These are phyloP conservation scores for Ailurus styani DNA, from an alignment of 2,113 vertebrate genomes.

Conservation along the genomic window DNA sequence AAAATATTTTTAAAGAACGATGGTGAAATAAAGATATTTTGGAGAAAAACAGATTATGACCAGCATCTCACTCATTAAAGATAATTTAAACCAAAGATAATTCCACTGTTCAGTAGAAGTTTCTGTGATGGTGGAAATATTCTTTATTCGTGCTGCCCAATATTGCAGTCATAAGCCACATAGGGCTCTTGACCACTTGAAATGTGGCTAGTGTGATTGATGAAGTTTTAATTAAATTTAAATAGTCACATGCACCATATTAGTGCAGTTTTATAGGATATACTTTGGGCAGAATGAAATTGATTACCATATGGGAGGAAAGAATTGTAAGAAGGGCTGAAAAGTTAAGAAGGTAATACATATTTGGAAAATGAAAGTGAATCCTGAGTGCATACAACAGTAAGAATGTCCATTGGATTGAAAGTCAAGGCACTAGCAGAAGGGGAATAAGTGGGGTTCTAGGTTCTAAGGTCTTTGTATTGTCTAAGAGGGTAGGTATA, in stretches of 20 bases:
- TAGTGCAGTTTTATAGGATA: not conserved
- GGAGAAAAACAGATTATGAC: not conserved
- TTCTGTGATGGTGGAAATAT: not conserved
- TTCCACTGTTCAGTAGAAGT: not conserved
- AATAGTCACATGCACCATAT: not conserved
- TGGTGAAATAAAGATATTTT: not conserved
- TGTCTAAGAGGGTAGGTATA: not conserved
- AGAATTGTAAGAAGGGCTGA: not conserved
- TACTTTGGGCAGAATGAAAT: not conserved
- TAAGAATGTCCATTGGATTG: not conserved
- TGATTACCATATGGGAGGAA: not conserved
- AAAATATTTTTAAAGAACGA: not conserved
- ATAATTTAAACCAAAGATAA: not conserved
- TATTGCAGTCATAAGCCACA: not conserved
- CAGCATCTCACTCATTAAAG: not conserved
- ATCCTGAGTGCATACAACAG: not conserved
- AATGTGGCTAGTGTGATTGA: not conserved
- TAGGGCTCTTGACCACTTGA: not conserved
- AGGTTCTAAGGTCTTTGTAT: not conserved
- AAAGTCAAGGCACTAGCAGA: not conserved
- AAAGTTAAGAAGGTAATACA: not conserved
- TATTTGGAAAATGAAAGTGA: constrained; percentile 1
- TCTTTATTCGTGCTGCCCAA: not conserved
- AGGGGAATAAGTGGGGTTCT: not conserved
- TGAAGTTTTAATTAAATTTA: not conserved